A percentile compares a stretch with the other conserved stretches of the same genome.
phyloP scores from a whole-genome alignment of 2,888 invertebrate species.

The Pseudoips prasinana region DNA sequence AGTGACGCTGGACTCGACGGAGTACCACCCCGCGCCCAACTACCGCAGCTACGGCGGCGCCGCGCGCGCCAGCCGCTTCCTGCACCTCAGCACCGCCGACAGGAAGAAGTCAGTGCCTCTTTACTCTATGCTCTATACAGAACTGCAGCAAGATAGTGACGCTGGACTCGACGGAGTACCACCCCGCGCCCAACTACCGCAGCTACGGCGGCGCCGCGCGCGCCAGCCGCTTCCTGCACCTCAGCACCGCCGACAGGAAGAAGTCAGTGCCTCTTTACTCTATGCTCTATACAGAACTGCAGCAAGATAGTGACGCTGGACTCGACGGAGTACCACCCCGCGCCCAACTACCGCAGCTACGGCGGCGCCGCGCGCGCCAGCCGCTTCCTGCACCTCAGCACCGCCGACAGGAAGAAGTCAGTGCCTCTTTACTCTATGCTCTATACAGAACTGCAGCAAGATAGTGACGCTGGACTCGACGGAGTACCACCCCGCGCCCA shows the following conservation, averaged over 20 bases:
- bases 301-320: constrained; percentile 84
- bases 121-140: too few species aligned
- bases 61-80: constrained; percentile 75
- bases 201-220: constrained; percentile 84
- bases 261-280: constrained; percentile 66
- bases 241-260: constrained; percentile 84
- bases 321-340: constrained; percentile 87
- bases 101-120: constrained; percentile 75
- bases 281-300: too few species aligned
- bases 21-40: constrained; percentile 88
- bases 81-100: constrained; percentile 86
- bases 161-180: constrained; percentile 84
- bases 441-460: constrained; percentile 83
- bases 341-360: constrained; percentile 89
- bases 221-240: constrained; percentile 83
- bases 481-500: constrained; percentile 88
- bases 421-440: too few species aligned
- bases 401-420: constrained; percentile 83
- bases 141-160: constrained; percentile 87
- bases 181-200: constrained; percentile 89
- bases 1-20: constrained; percentile 85
- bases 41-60: constrained; percentile 88
- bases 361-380: constrained; percentile 80
- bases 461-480: constrained; percentile 86
- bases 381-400: constrained; percentile 85